phyloP scores from a whole-genome alignment of 2,888 invertebrate species.

The Hoplodrina blanda region DNA sequence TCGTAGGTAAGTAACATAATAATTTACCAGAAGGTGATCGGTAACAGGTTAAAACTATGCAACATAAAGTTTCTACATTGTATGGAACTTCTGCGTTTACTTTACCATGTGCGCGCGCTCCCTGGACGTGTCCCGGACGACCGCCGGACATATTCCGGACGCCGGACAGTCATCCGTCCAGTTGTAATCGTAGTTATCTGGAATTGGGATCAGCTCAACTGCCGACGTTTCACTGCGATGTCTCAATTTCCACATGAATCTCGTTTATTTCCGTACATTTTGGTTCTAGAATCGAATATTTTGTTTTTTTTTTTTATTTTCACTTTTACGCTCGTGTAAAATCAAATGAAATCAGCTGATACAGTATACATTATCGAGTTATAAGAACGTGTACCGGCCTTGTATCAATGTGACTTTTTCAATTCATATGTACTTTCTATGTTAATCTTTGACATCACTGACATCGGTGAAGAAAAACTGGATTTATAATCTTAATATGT shows the following conservation, averaged over 20 bases:
- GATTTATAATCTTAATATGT: too few relatives aligned
- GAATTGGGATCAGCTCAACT: conserved; percentile 54
- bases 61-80: neutral
- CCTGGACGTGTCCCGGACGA: conserved; percentile 20
- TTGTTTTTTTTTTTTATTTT: conserved; percentile 4
- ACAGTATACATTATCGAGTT: too few relatives aligned
- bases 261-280: conserved; percentile 45
- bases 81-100: conserved; percentile 28
- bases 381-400: too few relatives aligned
- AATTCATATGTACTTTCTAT: too few relatives aligned
- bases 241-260: conserved; percentile 41
- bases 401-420: too few relatives aligned
- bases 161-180: conserved; percentile 58
- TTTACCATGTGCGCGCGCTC: neutral
- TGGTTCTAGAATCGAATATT: neutral
- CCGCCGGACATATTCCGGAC: conserved; percentile 37
- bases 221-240: conserved; percentile 37
- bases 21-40: too few relatives aligned
- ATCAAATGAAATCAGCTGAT: too few relatives aligned
- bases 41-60: neutral
- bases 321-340: neutral
- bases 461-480: too few relatives aligned
- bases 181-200: conserved; percentile 56
- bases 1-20: too few relatives aligned
- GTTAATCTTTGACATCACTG: too few relatives aligned